Evolutionary conservation across 2,113 vertebrate species (phyloP), one percentile per base, ranked within the genome.

Genomic region (Lepidothrix coronata): DNA sequence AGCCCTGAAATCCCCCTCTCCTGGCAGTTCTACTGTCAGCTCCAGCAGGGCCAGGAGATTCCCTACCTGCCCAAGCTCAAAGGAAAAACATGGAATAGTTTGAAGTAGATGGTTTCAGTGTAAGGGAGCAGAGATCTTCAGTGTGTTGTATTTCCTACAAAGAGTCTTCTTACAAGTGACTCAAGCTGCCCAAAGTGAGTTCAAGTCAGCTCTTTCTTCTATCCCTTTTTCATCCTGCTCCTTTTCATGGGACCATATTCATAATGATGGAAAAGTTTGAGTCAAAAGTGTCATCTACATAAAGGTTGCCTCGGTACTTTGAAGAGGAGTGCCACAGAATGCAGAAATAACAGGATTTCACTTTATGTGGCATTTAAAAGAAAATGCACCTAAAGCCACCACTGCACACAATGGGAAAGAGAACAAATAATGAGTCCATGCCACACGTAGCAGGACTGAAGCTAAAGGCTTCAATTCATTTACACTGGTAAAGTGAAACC

Each of bases 321-420:
- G 85, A 90, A 94, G 73, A 75, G 4, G 12, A 72, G 61, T 85
- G 88, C 63, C 93, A 94, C 35, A 90, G 63, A 89, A 94, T 54
- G n/a, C 89, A 80, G 77, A 94, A 96, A 86, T 91, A 93, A 93
- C 76, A 72, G 54, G 58, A 94, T 96, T 93, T 94, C 75, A 65
- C 65, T 94, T 91, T 54, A 74, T 4, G 0, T 81, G 75, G 81
- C 25, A 43, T 88, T 88, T 84, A 79, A 84, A 97, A 81, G 68
- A 86, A 84, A 93, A 94, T 6, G 57, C 18, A 58, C 39, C 79
- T n/a, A 67, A 41, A 30, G 68, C 8, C 9, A 77, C 81, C 61
- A 30, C 72, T 44, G 37, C 48, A 68, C 73, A 90, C 68, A 95
- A 54, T 18, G 28, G 25, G 41, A 79, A 68, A 61, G 75, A 80